Percentiles rank a stretch among this genome's conserved stretches.
Conservation (phyloP, 2,113 vertebrate genomes). For the Urocolius indicus region DNA sequence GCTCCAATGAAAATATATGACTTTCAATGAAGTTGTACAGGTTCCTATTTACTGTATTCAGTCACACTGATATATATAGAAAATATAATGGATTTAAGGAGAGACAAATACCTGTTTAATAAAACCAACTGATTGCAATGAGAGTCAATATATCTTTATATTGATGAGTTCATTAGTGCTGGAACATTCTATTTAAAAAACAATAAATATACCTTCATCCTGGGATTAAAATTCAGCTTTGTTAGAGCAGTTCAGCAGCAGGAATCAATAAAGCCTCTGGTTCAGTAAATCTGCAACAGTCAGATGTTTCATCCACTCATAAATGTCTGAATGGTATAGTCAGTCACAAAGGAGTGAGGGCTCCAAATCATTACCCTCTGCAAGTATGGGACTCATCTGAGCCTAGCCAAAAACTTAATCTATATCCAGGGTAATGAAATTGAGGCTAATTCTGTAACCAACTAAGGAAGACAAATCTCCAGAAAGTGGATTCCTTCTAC, state of each 20-base stretch:
- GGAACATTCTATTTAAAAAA: constrained; percentile 59
- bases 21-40: constrained; percentile 22
- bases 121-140: constrained; percentile 51
- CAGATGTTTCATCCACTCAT: not conserved
- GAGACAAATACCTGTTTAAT: constrained; percentile 61
- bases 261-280: not conserved
- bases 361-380: not conserved
- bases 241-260: constrained; percentile 4
- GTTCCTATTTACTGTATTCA: constrained; percentile 26
- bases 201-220: constrained; percentile 29
- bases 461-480: not conserved
- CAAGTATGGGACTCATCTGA: not conserved
- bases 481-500: not conserved
- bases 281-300: not conserved
- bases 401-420: not conserved
- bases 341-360: not conserved
- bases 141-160: constrained; percentile 52
- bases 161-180: constrained; percentile 63
- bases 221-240: constrained; percentile 54
- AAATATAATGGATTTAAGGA: constrained; percentile 24
- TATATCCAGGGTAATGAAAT: not conserved
- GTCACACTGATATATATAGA: constrained; percentile 25
- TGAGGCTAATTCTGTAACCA: not conserved
- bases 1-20: constrained; percentile 52
- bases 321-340: not conserved